A percentile compares a stretch with the other conserved stretches of the same genome.
Conservation (phyloP, 1,140 invertebrate species). For the Oncopodura yosiiana region DNA sequence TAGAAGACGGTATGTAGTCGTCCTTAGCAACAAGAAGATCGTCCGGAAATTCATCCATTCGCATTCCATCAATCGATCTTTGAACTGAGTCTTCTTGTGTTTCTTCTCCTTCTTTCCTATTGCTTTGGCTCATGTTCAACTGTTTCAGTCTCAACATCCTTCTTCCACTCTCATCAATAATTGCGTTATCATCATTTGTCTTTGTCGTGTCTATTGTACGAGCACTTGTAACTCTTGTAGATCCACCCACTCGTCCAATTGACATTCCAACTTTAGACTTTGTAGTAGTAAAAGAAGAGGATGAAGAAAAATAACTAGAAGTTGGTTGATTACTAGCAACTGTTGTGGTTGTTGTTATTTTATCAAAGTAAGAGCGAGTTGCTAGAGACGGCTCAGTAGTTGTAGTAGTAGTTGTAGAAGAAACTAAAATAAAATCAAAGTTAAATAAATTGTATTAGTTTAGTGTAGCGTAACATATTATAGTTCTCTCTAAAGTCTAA, state of each 20-base stretch:
- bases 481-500: too few species aligned
- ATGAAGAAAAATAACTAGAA: too few species aligned
- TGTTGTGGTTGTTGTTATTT: too few species aligned
- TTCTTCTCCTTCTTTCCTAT: conserved; percentile 3
- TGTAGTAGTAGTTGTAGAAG: too few species aligned
- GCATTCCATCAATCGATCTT: conserved; percentile 35
- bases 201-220: conserved; percentile 15
- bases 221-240: conserved; percentile 10
- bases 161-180: conserved; percentile 30
- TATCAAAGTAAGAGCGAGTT: conserved; percentile 30
- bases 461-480: too few species aligned
- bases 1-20: too few species aligned
- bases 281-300: conserved; percentile 10
- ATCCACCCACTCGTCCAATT: conserved; percentile 12
- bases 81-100: background rate
- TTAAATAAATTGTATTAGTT: background rate
- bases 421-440: background rate
- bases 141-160: background rate
- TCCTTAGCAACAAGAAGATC: conserved; percentile 16
- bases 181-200: conserved; percentile 36
- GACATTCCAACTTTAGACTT: conserved; percentile 8
- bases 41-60: conserved; percentile 11
- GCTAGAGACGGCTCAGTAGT: conserved; percentile 14
- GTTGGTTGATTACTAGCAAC: too few species aligned
- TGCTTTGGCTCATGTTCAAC: background rate